Percentiles rank a stretch among this genome's conserved stretches.
These are phyloP conservation scores for Akabosia matsudoensis DNA, from an alignment of 1,140 invertebrate genomes.

Conservation along the genomic window DNA sequence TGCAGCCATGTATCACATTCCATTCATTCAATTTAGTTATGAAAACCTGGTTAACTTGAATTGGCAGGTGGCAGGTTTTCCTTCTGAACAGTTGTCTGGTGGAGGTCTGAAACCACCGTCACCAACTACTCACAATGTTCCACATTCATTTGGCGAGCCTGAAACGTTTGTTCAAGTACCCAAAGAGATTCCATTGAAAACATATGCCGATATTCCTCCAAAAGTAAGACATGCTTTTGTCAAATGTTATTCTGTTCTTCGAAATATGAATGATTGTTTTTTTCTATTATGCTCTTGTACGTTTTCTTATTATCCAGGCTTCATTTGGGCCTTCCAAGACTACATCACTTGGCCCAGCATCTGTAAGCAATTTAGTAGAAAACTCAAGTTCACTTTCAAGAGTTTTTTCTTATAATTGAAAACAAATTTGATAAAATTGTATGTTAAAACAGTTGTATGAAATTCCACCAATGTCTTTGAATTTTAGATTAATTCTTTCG, in stretches of 20 bases:
- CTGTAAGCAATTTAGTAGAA: neutral
- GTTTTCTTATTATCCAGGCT: neutral
- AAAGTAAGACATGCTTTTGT: neutral
- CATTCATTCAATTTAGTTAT: too few relatives aligned
- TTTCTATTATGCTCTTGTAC: neutral
- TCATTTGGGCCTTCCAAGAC: slow-evolving; percentile 28
- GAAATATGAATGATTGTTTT: neutral
- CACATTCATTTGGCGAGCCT: slow-evolving; percentile 53
- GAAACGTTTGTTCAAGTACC: slow-evolving; percentile 47
- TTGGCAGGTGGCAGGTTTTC: neutral
- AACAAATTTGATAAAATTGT: too few relatives aligned
- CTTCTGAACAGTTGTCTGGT: too few relatives aligned
- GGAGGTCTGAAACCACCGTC: too few relatives aligned
- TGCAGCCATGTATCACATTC: too few relatives aligned
- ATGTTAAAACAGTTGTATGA: neutral
- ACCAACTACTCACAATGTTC: too few relatives aligned
- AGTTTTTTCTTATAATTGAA: too few relatives aligned
- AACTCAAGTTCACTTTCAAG: neutral
- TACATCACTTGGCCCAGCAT: slow-evolving; percentile 28
- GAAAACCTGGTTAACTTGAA: slow-evolving; percentile 22
- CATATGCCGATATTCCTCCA: slow-evolving; percentile 33
- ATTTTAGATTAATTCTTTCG: neutral
- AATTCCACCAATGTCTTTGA: neutral
- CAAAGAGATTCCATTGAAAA: slow-evolving; percentile 33
- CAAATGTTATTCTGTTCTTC: neutral